A percentile compares a stretch with the other conserved stretches of the same genome.
These are phyloP conservation scores for Octonoba sinensis DNA, from an alignment of 2,888 invertebrate species.

Conservation along the genomic window DNA sequence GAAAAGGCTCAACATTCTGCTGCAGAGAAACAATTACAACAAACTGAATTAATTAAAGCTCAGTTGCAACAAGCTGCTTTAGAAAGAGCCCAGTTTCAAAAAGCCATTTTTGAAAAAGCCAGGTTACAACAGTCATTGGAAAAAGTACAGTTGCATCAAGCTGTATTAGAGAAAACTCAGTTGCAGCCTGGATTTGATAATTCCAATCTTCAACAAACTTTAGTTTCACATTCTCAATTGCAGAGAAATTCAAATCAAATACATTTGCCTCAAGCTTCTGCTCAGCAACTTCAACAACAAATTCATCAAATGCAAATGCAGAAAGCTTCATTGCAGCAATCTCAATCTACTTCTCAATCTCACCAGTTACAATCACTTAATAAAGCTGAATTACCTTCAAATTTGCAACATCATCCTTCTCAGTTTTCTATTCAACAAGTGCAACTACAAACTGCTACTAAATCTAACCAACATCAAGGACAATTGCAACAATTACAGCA, in stretches of 20 bases:
- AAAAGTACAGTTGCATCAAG: slow-evolving; percentile 29
- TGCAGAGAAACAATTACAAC: slow-evolving; percentile 41
- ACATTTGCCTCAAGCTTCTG: slow-evolving; percentile 7
- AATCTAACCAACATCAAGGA: slow-evolving; percentile 34
- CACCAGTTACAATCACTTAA: slow-evolving; percentile 14
- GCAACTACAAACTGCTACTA: slow-evolving; percentile 30
- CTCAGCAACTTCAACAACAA: slow-evolving; percentile 53
- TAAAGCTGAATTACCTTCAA: slow-evolving; percentile 32
- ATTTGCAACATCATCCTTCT: slow-evolving; percentile 12
- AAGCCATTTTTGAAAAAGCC: slow-evolving; percentile 15
- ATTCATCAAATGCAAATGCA: slow-evolving; percentile 49
- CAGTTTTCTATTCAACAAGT: slow-evolving; percentile 40
- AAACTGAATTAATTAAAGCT: slow-evolving; percentile 52
- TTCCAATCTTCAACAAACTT: slow-evolving; percentile 12
- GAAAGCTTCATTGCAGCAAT: slow-evolving; percentile 22
- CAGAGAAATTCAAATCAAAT: slow-evolving; percentile 25
- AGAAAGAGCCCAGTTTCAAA: slow-evolving; percentile 42
- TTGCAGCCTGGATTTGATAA: slow-evolving; percentile 13
- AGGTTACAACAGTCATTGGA: slow-evolving; percentile 33
- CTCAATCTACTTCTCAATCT: slow-evolving; percentile 14
- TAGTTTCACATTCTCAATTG: slow-evolving; percentile 23
- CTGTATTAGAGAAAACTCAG: slow-evolving; percentile 38
- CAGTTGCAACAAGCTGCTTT: slow-evolving; percentile 52
- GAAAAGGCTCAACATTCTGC: slow-evolving; percentile 46
- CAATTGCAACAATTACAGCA: slow-evolving; percentile 46